phyloP scores from a whole-genome alignment of 2,113 vertebrate species.

The Bolborhynchus lineola region DNA sequence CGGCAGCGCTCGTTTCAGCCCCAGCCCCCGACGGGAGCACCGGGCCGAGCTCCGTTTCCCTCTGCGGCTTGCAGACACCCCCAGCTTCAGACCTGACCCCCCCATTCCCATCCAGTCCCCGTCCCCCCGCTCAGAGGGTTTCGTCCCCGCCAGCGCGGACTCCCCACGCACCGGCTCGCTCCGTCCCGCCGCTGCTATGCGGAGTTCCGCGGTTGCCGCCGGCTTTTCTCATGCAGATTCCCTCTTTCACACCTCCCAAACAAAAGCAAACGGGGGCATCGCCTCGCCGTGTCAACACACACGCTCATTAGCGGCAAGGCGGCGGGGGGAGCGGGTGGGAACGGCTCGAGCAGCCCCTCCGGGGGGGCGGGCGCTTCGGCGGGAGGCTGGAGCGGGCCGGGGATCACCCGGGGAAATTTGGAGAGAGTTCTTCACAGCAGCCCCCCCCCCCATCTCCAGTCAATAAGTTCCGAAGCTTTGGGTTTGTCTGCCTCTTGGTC shows the following conservation, averaged over 20 bases:
- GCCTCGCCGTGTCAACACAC: constrained; percentile 79
- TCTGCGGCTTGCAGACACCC: background rate
- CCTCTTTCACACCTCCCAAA: constrained; percentile 82
- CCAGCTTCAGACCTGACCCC: background rate
- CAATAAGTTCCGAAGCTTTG: background rate
- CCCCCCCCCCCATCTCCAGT: background rate
- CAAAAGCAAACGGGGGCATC: constrained; percentile 81
- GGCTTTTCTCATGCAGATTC: constrained; percentile 72
- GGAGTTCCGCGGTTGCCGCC: constrained; percentile 9
- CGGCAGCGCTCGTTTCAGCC: background rate
- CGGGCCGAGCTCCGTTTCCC: background rate
- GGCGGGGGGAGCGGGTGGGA: background rate
- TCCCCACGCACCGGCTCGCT: constrained; percentile 36
- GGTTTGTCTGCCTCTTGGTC: background rate
- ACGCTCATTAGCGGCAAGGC: constrained; percentile 70
- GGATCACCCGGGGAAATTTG: constrained; percentile 34
- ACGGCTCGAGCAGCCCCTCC: background rate
- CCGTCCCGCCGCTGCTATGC: background rate
- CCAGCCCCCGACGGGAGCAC: background rate
- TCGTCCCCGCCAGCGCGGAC: background rate
- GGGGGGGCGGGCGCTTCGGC: constrained; percentile 1
- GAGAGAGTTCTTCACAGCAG: background rate
- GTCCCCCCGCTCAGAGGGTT: background rate
- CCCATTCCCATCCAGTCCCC: background rate
- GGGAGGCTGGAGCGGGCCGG: background rate